Percentiles rank a stretch among this genome's conserved stretches.
phyloP scores from a whole-genome alignment of 2,888 invertebrate species.

The Andrena marginata region DNA sequence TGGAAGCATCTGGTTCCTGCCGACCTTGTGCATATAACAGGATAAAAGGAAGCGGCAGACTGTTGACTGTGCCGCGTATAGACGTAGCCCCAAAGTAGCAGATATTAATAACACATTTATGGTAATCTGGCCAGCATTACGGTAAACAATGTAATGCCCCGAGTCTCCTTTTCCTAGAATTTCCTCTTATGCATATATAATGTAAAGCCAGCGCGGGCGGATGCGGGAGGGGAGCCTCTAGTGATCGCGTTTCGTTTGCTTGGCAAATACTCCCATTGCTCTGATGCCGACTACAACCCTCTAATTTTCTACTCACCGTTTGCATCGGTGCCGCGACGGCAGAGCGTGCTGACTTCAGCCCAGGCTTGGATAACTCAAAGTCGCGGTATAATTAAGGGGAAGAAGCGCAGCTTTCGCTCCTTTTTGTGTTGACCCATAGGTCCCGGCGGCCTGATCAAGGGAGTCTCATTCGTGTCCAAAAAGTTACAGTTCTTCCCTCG shows the following conservation, averaged over 20 bases:
- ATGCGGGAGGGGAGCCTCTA: conserved; percentile 29
- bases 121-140: conserved; percentile 70
- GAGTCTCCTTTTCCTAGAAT: conserved; percentile 40
- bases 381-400: conserved; percentile 58
- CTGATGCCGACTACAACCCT: conserved; percentile 56
- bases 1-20: conserved; percentile 65
- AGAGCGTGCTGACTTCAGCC: conserved; percentile 55
- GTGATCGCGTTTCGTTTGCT: conserved; percentile 72
- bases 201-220: neutral
- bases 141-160: conserved; percentile 67
- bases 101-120: conserved; percentile 78
- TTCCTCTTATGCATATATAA: conserved; percentile 36
- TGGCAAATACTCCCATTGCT: conserved; percentile 68
- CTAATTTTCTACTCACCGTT: conserved; percentile 67
- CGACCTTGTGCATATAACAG: conserved; percentile 73
- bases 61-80: conserved; percentile 67
- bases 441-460: conserved; percentile 13
- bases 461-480: conserved; percentile 10
- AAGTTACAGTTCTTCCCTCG: neutral
- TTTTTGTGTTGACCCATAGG: conserved; percentile 23
- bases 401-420: conserved; percentile 22
- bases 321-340: conserved; percentile 18
- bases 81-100: conserved; percentile 39
- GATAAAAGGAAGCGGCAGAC: conserved; percentile 67
- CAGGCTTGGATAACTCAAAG: conserved; percentile 49